Evolutionary conservation across 2,797 vertebrate species (phyloP), one percentile per base, ranked within the genome.

Genomic region (Premnoplex brunnescens): DNA sequence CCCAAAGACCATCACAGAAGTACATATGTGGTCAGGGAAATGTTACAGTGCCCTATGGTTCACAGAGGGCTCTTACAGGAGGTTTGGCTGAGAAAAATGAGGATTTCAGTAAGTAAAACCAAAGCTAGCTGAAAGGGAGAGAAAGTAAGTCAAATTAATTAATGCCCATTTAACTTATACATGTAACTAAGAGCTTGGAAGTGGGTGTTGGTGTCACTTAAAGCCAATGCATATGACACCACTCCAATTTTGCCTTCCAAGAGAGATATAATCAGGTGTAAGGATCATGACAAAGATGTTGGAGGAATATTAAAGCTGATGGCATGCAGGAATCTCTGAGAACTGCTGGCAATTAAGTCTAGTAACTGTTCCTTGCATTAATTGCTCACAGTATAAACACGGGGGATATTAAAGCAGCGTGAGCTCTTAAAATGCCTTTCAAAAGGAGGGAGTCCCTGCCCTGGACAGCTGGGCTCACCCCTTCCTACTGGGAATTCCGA

Each of bases 401-500:
- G 12, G 19, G 17, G 11, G 59, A 8, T 54, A 8, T 9, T 30
- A 32, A 34, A 72, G 66, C 19, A 54, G 34, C 0, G 1, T 19
- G 79, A 93, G 49, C 54, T 62, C 2, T 0, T 16, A 12, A 90
- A 87, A 85, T 24, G 22, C 46, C 1, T 28, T 49, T 27, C 9
- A 55, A 23, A 73, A 16, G 3, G 16, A 44, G 34, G 62, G 68
- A 36, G 44, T 60, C 41, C 79, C 17, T 16, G 49, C 13, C 62
- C 11, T 26, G 60, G 18, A 0, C 8, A 60, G 79, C 2, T 8
- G 41, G 66, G 32, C 63, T 79, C 23, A 1, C 10, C 5, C 0
- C 19, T 78, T 44, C 49, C 86, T 3, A 1, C 34, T 20, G 4
- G 82, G 30, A 74, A 52, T 5, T 16, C 49, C 0, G 0, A 54